Base-by-base conservation (phyloP, 2,797 vertebrate species). In the Gambusia yucatana region DNA sequence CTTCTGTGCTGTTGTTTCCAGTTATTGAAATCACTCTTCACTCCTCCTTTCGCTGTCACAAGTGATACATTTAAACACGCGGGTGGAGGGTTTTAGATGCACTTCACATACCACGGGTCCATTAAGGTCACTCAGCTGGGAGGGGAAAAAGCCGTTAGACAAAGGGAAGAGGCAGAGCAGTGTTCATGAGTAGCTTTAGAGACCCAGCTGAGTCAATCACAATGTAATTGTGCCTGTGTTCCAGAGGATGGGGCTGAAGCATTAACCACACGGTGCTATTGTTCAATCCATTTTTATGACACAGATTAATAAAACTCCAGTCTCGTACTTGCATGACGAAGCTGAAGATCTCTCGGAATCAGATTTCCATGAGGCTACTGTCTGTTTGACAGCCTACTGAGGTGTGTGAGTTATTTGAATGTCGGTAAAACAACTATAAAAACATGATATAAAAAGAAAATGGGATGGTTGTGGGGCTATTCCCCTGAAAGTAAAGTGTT, bases 201-300 rank as follows among this genome's bases (percentile, higher is more conserved):
- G 84, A 88, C 90, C 75, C 86, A 70, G 82, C 84, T 36, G 84
- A 93, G 88, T 92, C 84, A 88, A 91, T 94, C 88, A 90, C 92
- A 93, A 91, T 95, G 94, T 93, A 93, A 93, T 94, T 94, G 89
- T 90, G 84, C 86, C 78, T 86, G 41, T 87, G 93, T 89, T 95
- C 95, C 94, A 94, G 94, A 91, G 92, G 95, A 94, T 94, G 95
- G 94, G 91, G 95, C 94, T 95, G 91, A 93, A 94, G 92, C 93
- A 92, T 94, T 92, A 92, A 92, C 79, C 89, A 93, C 91, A 89
- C 83, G 22, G 72, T 73, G 72, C 86, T 77, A 74, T 84, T 87
- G 84, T 79, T 79, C 78, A 77, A 17, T 77, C 82, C 86, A 71
- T 89, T 82, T 61, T 89, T 87, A 90, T 86, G 87, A 77, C 81